A percentile compares a stretch with the other conserved stretches of the same genome.
These are phyloP conservation scores for Nowickia ferox DNA, from an alignment of 2,888 invertebrate genomes.

Conservation along the genomic window DNA sequence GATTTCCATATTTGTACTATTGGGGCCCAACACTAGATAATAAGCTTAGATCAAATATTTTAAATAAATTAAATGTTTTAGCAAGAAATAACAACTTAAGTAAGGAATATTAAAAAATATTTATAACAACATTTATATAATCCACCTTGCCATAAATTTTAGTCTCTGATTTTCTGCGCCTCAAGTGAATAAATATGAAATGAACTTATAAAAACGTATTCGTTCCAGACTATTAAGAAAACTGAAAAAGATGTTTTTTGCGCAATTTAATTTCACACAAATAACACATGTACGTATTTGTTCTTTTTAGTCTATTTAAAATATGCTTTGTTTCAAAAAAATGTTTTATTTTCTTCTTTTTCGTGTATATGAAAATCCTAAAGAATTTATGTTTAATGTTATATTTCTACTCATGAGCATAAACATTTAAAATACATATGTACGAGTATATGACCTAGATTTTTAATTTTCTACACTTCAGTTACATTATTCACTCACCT, in stretches of 20 bases:
- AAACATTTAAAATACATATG: conserved; percentile 49
- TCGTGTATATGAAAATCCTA: not conserved
- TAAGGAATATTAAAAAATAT: no score
- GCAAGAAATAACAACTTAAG: no score
- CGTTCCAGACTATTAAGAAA: conserved; percentile 37
- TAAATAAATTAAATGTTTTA: no score
- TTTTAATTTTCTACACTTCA: conserved; percentile 20
- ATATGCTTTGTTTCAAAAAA: conserved; percentile 17
- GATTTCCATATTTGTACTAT: no score
- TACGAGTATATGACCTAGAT: conserved; percentile 55
- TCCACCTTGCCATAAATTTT: not conserved
- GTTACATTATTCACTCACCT: not conserved
- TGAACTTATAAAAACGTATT: conserved; percentile 20
- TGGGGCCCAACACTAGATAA: no score
- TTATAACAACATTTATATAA: not conserved
- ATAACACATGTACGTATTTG: conserved; percentile 3
- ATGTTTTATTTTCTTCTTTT: not conserved
- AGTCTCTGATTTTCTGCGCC: not conserved
- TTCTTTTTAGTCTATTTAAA: not conserved
- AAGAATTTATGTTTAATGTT: conserved; percentile 57
- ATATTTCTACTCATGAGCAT: conserved; percentile 44
- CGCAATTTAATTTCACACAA: conserved; percentile 49
- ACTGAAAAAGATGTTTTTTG: conserved; percentile 28
- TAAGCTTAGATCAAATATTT: no score
- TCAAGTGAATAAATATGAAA: conserved; percentile 42